Evolutionary conservation across 2,888 invertebrate species (phyloP), one percentile per base, ranked within the genome.

Genomic region (Pollenia griseotomentosa): DNA sequence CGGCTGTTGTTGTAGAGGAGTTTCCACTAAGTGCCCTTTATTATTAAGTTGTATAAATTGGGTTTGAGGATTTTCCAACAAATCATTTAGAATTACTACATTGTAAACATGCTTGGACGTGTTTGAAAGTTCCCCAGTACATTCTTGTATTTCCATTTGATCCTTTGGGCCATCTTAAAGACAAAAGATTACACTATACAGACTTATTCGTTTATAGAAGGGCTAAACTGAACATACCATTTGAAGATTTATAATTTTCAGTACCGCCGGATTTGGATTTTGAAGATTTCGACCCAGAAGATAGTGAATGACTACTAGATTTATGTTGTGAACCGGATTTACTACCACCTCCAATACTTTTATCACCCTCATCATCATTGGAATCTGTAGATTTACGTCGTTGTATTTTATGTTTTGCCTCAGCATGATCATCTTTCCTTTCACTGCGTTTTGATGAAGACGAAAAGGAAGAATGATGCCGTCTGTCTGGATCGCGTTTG

Each of bases 371-470:
- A 89, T 93, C 97, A 91, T 97, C 97, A 89, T 96, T 97, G 0
- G 97, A 97, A 93, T 97, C 97, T 0, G 96, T 96, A 0, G 97
- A 97, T 70, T 97, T 94, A 9, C 97, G 94, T 88, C 95, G 95
- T 75, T 95, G 95, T 14, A 94, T 95, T 90, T 96, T 96, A 0
- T 95, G 94, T 53, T 96, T 95, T 7, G 95, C 94, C 89, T 95
- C 95, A 83, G 95, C 96, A 91, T 97, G 97, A 92, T 97, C 97
- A 90, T 97, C 97, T 80, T 85, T 75, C 9, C 33, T 48, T 51
- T 84, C 84, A 10, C 40, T 78, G n/a, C 85, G 73, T 59, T 87
- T 91, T 0, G 91, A 89, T 0, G 81, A 86, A 1, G 90, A 89
- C 0, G 90, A 89, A 16, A 81, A 86, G 16, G 90, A 90, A 0